phyloP scores from a whole-genome alignment of 2,797 vertebrate species.

The Argya squamiceps region DNA sequence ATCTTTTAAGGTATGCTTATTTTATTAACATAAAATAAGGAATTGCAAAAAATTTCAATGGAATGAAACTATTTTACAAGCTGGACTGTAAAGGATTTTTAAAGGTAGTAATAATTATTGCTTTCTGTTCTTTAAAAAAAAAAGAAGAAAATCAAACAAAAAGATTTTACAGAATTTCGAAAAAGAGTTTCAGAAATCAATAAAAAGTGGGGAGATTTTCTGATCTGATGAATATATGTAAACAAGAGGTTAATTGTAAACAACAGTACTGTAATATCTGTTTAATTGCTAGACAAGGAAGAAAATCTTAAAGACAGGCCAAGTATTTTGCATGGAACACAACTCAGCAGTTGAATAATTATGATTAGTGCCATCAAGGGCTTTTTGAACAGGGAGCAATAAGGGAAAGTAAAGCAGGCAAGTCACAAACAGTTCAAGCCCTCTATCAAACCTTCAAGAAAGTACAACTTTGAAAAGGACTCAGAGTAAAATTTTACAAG shows the following conservation, averaged over 20 bases:
- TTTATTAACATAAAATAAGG: not conserved
- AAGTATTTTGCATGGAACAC: not conserved
- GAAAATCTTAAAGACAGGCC: constrained; percentile 17
- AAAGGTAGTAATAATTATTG: not conserved
- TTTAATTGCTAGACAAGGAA: constrained; percentile 31
- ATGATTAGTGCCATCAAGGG: not conserved
- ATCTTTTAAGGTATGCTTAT: constrained; percentile 1
- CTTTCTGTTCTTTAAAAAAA: not conserved
- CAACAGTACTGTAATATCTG: constrained; percentile 10
- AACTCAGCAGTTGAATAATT: not conserved
- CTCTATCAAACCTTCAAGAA: not conserved
- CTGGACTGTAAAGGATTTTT: not conserved
- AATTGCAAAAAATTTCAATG: not conserved
- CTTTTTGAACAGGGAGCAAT: constrained; percentile 26
- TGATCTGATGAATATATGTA: not conserved
- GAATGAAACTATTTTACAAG: constrained; percentile 13
- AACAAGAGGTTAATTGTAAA: constrained; percentile 41
- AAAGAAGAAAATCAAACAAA: not conserved
- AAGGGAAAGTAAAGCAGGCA: not conserved
- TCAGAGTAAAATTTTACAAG: constrained; percentile 10
- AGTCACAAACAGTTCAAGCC: constrained; percentile 28
- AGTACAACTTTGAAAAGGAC: not conserved
- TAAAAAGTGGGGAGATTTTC: not conserved
- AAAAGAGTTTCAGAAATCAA: not conserved
- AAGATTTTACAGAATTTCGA: not conserved